Base-by-base conservation (phyloP, 2,888 invertebrate species). In the Lepidochitona cinerea region DNA sequence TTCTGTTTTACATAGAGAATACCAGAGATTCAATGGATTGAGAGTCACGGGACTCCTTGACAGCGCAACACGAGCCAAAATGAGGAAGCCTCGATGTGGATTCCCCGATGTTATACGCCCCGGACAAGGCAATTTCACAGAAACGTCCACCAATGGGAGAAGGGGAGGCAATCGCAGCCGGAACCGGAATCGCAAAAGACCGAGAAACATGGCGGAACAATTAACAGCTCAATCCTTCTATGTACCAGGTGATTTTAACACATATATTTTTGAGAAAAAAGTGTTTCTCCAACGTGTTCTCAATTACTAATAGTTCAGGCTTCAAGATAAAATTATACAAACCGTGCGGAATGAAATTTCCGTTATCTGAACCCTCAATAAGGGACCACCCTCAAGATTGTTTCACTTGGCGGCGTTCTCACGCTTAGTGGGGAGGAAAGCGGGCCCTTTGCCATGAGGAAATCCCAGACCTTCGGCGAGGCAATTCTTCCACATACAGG, bases 51-150 rank as follows among this genome's bases (percentile, higher is more conserved):
- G 89, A 0, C 36, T 69, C 18, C 72, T 90, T 36, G 84, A 89
- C 71, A 37, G 71, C 18, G 72, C 52, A 7, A 90, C 89, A 0
- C 29, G 83, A 0, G 65, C 71, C 0, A 85, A 84, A 78, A 89
- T 90, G 88, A 53, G 77, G 65, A 77, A 79, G 14, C 89, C 88
- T 6, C 77, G 89, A 7, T 89, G 89, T 79, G 89, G 88, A 9
- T 74, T 88, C 35, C 84, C 85, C 23, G 88, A 89, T 76, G 79
- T 86, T 33, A 73, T 83, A 12, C 76, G 78, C 33, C 83, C 85
- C 7, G 53, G 69, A 29, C 71, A 81, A 32, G 67, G 83, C 68
- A 64, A 71, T n/a, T 68, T 77, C 14, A 74, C 76, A 1, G 59
- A 32, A 2, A 59, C 59, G 32, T 59, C 59, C 6, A 52, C n/a